Percentiles rank a stretch among this genome's conserved stretches.
Conservation (phyloP, 2,888 invertebrate genomes). For the Troglohyphantes excavatus region DNA sequence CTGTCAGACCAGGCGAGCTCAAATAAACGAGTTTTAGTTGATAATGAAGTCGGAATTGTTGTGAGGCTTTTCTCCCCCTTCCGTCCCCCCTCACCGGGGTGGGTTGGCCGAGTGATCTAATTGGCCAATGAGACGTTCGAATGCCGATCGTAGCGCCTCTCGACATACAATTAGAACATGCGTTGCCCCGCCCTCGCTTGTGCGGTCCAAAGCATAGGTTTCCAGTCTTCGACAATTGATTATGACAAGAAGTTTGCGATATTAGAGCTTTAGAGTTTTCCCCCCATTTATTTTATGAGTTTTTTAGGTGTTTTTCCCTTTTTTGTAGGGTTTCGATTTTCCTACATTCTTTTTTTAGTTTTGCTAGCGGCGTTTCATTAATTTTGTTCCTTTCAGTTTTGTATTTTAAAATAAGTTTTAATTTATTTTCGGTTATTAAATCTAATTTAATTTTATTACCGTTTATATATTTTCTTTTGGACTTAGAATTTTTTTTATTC, state of each 20-base stretch:
- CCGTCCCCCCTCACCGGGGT: constrained; percentile 37
- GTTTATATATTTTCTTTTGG: background rate
- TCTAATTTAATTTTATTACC: background rate
- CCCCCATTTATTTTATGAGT: background rate
- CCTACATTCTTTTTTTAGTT: background rate
- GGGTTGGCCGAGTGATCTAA: constrained; percentile 69
- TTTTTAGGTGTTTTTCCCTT: constrained; percentile 11
- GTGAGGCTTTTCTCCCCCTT: constrained; percentile 52
- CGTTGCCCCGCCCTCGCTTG: constrained; percentile 67
- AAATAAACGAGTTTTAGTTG: constrained; percentile 73
- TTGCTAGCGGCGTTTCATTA: no score
- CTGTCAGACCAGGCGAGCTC: constrained; percentile 62
- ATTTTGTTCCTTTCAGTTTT: background rate
- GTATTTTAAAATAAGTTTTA: no score
- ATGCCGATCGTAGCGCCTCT: constrained; percentile 74
- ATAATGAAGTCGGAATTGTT: constrained; percentile 73
- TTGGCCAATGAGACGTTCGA: constrained; percentile 74
- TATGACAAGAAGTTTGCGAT: constrained; percentile 64
- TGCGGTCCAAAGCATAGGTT: constrained; percentile 52
- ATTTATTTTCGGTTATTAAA: background rate
- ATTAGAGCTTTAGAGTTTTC: constrained; percentile 33
- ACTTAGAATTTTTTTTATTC: background rate
- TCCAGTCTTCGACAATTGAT: constrained; percentile 67
- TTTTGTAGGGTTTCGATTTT: constrained; percentile 40
- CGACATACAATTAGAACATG: constrained; percentile 74